These are phyloP conservation scores for Patagioenas fasciata DNA, from an alignment of 2,113 vertebrate species.

Conservation along the genomic window DNA sequence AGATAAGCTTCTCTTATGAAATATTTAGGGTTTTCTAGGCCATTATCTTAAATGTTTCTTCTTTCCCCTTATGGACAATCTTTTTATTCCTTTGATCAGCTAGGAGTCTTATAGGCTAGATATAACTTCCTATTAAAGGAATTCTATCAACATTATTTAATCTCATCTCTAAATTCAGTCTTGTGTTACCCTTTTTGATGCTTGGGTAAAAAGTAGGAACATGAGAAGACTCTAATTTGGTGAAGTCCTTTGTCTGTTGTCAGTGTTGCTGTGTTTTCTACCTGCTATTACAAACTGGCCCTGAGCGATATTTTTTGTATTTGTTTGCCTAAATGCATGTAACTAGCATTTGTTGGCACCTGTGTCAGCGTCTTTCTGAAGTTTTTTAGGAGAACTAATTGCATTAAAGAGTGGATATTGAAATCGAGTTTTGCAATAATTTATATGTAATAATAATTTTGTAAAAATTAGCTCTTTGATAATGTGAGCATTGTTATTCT, in stretches of 20 bases:
- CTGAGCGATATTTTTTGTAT: background rate
- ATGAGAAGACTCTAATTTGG: background rate
- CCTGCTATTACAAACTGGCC: background rate
- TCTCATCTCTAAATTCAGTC: background rate
- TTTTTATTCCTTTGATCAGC: background rate
- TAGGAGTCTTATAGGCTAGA: background rate
- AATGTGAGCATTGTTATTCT: background rate
- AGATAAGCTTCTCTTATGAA: constrained; percentile 28
- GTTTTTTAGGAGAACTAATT: background rate
- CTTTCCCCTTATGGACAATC: background rate
- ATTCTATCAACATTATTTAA: background rate
- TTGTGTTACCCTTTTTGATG: background rate
- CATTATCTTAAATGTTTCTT: constrained; percentile 18
- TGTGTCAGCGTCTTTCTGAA: background rate
- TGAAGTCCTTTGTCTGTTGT: background rate
- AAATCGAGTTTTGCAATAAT: background rate
- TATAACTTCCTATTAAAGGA: background rate
- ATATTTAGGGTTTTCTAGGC: constrained; percentile 13
- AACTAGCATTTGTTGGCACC: background rate
- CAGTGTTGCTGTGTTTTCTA: background rate
- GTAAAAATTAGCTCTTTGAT: background rate
- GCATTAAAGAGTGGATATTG: background rate
- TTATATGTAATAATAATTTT: no score
- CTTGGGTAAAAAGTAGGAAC: background rate
- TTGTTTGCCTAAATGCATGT: background rate